Conservation (phyloP, 1,140 invertebrate species). For the Sogatella furcifera region DNA sequence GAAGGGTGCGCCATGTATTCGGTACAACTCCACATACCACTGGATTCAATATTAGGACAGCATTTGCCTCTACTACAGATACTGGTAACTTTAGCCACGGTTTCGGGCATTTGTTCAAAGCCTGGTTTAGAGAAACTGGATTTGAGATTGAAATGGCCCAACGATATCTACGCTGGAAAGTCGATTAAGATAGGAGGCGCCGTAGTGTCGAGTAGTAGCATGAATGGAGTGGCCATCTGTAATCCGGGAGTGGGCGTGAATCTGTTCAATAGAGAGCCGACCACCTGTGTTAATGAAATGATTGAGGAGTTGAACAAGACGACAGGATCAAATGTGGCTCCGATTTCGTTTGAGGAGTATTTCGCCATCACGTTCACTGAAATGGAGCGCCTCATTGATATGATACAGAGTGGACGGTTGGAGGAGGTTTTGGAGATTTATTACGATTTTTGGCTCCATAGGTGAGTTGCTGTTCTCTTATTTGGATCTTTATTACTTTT, state of each 20-base stretch:
- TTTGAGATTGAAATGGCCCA: conserved; percentile 85
- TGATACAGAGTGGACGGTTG: conserved; percentile 50
- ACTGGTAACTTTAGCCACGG: conserved; percentile 67
- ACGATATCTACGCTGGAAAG: conserved; percentile 72
- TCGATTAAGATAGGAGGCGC: conserved; percentile 81
- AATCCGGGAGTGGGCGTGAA: conserved; percentile 75
- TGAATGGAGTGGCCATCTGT: conserved; percentile 47
- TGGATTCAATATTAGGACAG: conserved; percentile 52
- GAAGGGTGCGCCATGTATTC: conserved; percentile 85
- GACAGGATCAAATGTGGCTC: conserved; percentile 37
- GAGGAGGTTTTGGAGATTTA: conserved; percentile 65
- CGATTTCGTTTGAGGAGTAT: conserved; percentile 52
- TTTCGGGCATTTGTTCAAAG: conserved; percentile 54
- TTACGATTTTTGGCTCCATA: conserved; percentile 84
- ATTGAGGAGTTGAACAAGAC: conserved; percentile 50
- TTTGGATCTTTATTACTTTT: not conserved
- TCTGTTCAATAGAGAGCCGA: conserved; percentile 75
- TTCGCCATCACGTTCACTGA: conserved; percentile 62
- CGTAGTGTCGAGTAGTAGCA: conserved; percentile 56
- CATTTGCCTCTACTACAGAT: conserved; percentile 75
- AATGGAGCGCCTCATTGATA: conserved; percentile 60
- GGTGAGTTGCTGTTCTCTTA: conserved; percentile 40
- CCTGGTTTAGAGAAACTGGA: conserved; percentile 60
- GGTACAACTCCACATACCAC: conserved; percentile 62
- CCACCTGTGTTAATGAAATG: conserved; percentile 76